phyloP scores from a whole-genome alignment of 1,140 invertebrate genomes.

The Orchesella cincta region DNA sequence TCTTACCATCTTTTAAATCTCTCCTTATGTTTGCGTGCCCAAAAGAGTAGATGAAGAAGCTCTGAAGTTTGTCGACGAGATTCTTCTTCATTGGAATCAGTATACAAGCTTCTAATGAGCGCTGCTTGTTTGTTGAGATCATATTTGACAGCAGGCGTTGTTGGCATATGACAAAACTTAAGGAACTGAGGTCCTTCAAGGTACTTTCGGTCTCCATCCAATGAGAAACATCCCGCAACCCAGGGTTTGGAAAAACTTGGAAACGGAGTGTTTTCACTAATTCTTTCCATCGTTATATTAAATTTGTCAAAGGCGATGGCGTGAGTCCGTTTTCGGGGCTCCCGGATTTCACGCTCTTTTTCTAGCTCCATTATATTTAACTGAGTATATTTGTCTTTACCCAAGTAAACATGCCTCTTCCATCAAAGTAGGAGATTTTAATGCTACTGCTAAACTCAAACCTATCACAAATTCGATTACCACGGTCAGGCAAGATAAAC shows the following conservation, averaged over 20 bases:
- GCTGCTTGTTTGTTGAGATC: conserved; percentile 36
- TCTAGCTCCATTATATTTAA: conserved; percentile 16
- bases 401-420: too few species aligned
- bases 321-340: conserved; percentile 3
- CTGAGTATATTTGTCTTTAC: too few species aligned
- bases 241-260: conserved; percentile 46
- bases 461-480: too few species aligned
- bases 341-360: not conserved
- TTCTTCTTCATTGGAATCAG: conserved; percentile 27
- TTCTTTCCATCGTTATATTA: conserved; percentile 17
- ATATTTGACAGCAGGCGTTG: conserved; percentile 27
- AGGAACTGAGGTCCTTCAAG: conserved; percentile 39
- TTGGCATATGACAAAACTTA: conserved; percentile 41
- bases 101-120: not conserved
- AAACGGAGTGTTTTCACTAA: conserved; percentile 40
- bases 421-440: too few species aligned
- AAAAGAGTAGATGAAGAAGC: conserved; percentile 42
- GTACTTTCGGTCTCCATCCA: conserved; percentile 42
- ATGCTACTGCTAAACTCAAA: too few species aligned
- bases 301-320: conserved; percentile 19
- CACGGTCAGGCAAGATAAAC: too few species aligned
- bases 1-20: conserved; percentile 41
- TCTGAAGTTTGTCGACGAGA: conserved; percentile 39
- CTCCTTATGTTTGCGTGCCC: conserved; percentile 44
- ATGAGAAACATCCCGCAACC: conserved; percentile 44